phyloP scores from a whole-genome alignment of 2,113 vertebrate species.

The Aythya baeri region DNA sequence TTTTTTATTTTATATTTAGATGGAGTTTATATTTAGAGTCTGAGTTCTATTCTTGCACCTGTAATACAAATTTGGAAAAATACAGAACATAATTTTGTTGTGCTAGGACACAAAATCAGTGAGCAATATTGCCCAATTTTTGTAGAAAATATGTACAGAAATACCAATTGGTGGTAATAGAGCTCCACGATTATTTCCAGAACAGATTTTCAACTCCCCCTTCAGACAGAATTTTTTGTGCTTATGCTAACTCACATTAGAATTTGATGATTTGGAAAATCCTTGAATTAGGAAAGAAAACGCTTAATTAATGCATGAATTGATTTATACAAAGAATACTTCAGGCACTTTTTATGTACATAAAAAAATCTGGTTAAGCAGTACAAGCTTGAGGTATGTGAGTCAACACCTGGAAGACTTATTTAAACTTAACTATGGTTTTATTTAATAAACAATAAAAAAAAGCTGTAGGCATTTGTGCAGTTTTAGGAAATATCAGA shows the following conservation, averaged over 20 bases:
- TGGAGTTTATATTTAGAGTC: background rate
- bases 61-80: background rate
- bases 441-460: background rate
- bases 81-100: background rate
- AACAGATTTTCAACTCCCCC: background rate
- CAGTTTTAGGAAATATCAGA: background rate
- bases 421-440: background rate
- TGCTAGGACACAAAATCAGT: background rate
- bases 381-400: background rate
- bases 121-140: background rate
- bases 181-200: background rate
- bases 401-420: background rate
- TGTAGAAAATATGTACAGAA: background rate
- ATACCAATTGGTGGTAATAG: fast-evolving
- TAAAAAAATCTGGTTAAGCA: background rate
- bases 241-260: background rate
- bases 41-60: background rate
- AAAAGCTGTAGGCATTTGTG: background rate
- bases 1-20: background rate
- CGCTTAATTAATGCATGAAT: background rate
- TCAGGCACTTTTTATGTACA: background rate
- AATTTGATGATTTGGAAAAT: fast-evolving
- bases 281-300: background rate
- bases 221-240: background rate
- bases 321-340: background rate